A percentile compares a stretch with the other conserved stretches of the same genome.
These are phyloP conservation scores for Tapirus indicus DNA, from an alignment of 2,797 vertebrate species.

Conservation along the genomic window DNA sequence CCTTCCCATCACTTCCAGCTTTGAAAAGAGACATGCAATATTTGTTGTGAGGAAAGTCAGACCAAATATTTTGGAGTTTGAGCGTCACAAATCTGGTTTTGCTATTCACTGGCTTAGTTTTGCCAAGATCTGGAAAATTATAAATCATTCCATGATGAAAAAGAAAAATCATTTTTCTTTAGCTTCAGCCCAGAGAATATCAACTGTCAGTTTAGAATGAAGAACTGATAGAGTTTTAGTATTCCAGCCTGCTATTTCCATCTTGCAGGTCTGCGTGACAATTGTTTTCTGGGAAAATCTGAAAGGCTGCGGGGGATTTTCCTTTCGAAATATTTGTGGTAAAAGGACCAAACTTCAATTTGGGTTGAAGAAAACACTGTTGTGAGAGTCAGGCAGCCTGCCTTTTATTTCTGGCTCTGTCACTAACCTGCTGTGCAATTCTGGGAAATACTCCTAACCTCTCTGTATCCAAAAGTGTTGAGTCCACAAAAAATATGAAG, in stretches of 20 bases:
- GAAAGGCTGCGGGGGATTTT: slow-evolving; percentile 52
- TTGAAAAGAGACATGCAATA: slow-evolving; percentile 58
- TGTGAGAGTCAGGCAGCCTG: slow-evolving; percentile 14
- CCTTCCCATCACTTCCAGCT: slow-evolving; percentile 25
- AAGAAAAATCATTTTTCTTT: not conserved
- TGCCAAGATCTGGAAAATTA: slow-evolving; percentile 72
- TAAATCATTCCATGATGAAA: slow-evolving; percentile 66
- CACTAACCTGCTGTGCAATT: slow-evolving; percentile 31
- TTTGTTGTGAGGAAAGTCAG: slow-evolving; percentile 64
- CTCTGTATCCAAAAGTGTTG: slow-evolving; percentile 41
- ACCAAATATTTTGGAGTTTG: slow-evolving; percentile 64
- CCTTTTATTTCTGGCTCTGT: slow-evolving; percentile 54
- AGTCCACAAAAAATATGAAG: not conserved
- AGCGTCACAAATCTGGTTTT: slow-evolving; percentile 76
- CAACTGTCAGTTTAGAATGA: slow-evolving; percentile 63
- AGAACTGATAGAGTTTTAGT: slow-evolving; percentile 65
- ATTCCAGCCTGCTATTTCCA: slow-evolving; percentile 36
- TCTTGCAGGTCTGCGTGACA: not conserved
- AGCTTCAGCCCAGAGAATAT: slow-evolving; percentile 55
- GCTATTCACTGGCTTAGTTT: slow-evolving; percentile 69
- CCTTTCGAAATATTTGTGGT: slow-evolving; percentile 67
- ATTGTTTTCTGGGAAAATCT: slow-evolving; percentile 71
- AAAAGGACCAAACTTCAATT: slow-evolving; percentile 56
- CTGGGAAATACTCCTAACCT: not conserved
- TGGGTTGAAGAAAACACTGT: slow-evolving; percentile 30